phyloP scores from a whole-genome alignment of 2,797 vertebrate species.

The Mus spretus region DNA sequence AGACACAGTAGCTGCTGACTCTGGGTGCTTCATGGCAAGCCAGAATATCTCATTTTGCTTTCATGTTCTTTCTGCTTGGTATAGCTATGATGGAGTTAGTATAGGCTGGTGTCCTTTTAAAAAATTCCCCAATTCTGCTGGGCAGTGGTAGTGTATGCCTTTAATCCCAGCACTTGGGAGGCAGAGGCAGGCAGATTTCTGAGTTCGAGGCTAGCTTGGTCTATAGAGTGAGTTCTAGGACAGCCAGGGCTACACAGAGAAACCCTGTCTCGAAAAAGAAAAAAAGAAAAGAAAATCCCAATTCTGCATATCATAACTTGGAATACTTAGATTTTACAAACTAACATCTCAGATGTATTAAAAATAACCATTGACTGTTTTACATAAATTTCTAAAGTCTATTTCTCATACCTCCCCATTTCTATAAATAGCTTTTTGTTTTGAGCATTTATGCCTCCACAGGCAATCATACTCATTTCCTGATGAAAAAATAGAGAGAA shows the following conservation, averaged over 20 bases:
- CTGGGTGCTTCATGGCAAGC: constrained; percentile 29
- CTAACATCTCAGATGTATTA: constrained; percentile 33
- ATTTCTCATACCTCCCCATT: constrained; percentile 59
- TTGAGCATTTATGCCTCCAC: constrained; percentile 28
- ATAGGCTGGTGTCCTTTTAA: neutral
- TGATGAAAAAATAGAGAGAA: constrained; percentile 36
- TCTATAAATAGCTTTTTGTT: constrained; percentile 31
- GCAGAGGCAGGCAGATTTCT: too few relatives aligned
- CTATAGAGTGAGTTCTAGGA: too few relatives aligned
- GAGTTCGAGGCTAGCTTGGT: too few relatives aligned
- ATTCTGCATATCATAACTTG: constrained; percentile 43
- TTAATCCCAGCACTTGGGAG: too few relatives aligned
- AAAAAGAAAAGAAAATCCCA: neutral
- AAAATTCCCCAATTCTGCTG: neutral
- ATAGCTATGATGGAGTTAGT: constrained; percentile 16
- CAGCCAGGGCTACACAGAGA: too few relatives aligned
- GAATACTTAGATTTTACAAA: constrained; percentile 56
- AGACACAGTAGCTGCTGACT: constrained; percentile 76
- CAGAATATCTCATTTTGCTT: constrained; percentile 68
- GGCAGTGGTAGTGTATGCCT: too few relatives aligned
- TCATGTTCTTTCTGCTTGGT: neutral
- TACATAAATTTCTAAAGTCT: constrained; percentile 62
- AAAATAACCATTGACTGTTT: constrained; percentile 64
- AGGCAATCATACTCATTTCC: constrained; percentile 53
- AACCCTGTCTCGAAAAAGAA: too few relatives aligned